Evolutionary conservation across 1,140 invertebrate species (phyloP).

Genomic region (Drosophila repletoides): DNA sequence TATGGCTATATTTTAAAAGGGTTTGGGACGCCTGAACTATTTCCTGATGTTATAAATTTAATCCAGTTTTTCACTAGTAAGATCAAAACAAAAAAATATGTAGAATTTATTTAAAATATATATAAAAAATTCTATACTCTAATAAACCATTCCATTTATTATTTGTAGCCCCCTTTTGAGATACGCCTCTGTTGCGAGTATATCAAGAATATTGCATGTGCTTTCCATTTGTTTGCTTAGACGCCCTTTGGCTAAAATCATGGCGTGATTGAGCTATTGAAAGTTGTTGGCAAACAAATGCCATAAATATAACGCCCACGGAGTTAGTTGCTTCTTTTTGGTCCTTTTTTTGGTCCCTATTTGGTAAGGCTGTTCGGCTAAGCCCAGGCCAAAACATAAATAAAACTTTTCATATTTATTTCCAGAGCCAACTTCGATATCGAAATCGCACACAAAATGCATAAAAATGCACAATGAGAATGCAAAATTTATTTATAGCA

Average conservation of each 20-base stretch:
- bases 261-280: conserved; percentile 77
- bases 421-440: conserved; percentile 73
- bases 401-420: conserved; percentile 81
- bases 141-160: too few species aligned
- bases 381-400: conserved; percentile 64
- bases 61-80: too few species aligned
- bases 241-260: conserved; percentile 15
- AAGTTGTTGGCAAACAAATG: conserved; percentile 79
- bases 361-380: not conserved
- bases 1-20: too few species aligned
- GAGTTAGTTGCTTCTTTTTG: too few species aligned
- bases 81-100: not conserved
- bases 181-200: too few species aligned
- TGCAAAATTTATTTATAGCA: conserved; percentile 79
- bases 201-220: conserved; percentile 46
- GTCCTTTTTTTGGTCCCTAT: not conserved
- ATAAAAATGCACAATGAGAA: conserved; percentile 79
- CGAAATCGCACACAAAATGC: conserved; percentile 64
- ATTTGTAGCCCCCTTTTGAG: too few species aligned
- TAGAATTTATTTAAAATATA: too few species aligned
- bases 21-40: too few species aligned
- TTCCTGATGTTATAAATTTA: too few species aligned
- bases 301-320: conserved; percentile 75
- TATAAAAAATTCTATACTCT: too few species aligned
- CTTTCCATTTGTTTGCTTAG: conserved; percentile 23